A percentile compares a stretch with the other conserved stretches of the same genome.
Conservation (phyloP, 1,140 invertebrate species). For the Daktulosphaira vitifoliae region DNA sequence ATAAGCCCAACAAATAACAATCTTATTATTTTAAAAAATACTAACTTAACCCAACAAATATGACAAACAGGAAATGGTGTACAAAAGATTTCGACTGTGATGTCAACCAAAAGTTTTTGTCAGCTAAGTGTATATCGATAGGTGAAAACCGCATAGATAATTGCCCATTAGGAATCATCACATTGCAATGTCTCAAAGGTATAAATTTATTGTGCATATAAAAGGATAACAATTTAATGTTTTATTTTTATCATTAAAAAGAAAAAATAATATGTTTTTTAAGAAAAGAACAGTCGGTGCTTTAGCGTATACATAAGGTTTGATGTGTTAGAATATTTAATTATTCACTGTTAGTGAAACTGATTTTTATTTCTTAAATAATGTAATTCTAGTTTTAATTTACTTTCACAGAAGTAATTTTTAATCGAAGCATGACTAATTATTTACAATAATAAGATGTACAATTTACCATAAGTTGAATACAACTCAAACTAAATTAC, state of each 20-base stretch:
- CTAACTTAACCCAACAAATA: neutral
- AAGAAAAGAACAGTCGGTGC: slow-evolving; percentile 6
- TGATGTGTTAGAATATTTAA: neutral
- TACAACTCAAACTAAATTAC: too few relatives aligned
- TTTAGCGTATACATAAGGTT: slow-evolving; percentile 16
- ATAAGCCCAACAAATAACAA: neutral
- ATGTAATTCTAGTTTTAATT: neutral
- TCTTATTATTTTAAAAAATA: neutral
- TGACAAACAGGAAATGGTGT: slow-evolving; percentile 26
- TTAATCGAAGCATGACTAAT: slow-evolving; percentile 27
- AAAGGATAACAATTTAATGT: neutral
- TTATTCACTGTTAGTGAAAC: slow-evolving; percentile 28
- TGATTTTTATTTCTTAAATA: slow-evolving; percentile 22
- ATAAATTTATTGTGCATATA: slow-evolving; percentile 17
- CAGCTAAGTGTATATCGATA: slow-evolving; percentile 23
- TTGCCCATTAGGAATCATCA: slow-evolving; percentile 26
- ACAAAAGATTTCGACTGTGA: slow-evolving; percentile 25
- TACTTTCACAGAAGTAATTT: slow-evolving; percentile 28
- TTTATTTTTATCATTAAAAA: slow-evolving; percentile 9
- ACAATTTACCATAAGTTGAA: neutral
- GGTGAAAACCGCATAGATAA: slow-evolving; percentile 30
- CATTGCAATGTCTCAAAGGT: slow-evolving; percentile 29
- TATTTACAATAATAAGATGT: neutral
- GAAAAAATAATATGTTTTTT: too few relatives aligned
- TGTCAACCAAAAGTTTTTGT: slow-evolving; percentile 23